Base-by-base conservation (phyloP, 1,140 invertebrate species). In the Aphaenogaster rudis region DNA sequence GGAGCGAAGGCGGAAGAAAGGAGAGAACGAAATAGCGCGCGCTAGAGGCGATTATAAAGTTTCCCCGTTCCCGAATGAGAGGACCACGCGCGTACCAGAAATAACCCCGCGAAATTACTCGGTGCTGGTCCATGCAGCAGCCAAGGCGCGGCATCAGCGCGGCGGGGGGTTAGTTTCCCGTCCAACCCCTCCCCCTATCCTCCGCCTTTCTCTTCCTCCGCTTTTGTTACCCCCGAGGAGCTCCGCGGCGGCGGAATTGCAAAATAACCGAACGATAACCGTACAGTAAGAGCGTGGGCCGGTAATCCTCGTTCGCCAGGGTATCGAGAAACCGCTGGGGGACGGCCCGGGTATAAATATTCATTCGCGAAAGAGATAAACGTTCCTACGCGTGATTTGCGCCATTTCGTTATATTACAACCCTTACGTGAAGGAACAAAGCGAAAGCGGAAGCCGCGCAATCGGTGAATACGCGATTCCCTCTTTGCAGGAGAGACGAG, bases 331-430 rank as follows among this genome's bases (percentile, higher is more conserved):
- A 45, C 36, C 52, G 42, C 11, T 11, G 61, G 50, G 67, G 79
- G 74, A 63, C 87, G 81, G 88, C 76, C 86, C 63, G 28, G 39
- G 8, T 88, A 94, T 94, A 94, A 94, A 94, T 94, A 94, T 94
- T 94, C 93, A 94, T 93, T 67, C 78, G 80, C 86, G 88, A 88
- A 89, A 87, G 78, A 90, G 92, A 94, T 93, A 94, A 94, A 93
- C 93, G 93, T 93, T 92, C 86, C 54, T 87, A 50, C 15, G 36
- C 28, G 64, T 48, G 63, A 54, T n/a, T 67, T 48, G 63, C 63
- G 50, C 36, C 66, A 11, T 42, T 54, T 80, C 36, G 61, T 3
- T 28, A 28, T 28, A 28, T 28, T 28, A 13, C 61, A 64, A 28
- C 15, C 57, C n/a, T 57, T n/a, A 8, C 72, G 72, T n/a, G 39